Evolutionary conservation across 2,797 vertebrate genomes (phyloP).

Genomic region (Peromyscus eremicus): DNA sequence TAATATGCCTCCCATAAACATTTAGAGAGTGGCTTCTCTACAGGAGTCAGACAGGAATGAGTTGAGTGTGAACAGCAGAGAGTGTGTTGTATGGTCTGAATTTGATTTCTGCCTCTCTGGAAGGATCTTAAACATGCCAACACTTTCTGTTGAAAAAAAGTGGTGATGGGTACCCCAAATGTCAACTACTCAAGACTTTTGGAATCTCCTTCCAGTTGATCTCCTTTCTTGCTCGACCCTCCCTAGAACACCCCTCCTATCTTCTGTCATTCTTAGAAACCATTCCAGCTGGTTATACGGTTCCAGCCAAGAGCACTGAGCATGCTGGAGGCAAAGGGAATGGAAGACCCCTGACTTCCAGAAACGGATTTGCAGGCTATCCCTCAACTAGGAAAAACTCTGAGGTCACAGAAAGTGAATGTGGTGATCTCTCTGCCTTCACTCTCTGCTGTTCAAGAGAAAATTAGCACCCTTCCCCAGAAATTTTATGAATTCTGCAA

Average conservation of each 20-base stretch:
- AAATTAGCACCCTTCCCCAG: neutral
- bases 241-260: rapidly evolving
- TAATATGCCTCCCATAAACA: neutral
- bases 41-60: neutral
- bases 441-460: neutral
- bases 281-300: neutral
- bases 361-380: neutral
- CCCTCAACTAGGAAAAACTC: neutral
- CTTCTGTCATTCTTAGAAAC: neutral
- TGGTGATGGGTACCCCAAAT: neutral
- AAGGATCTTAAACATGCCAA: slow-evolving; percentile 1
- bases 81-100: neutral
- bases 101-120: neutral
- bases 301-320: neutral
- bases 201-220: neutral
- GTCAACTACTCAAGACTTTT: neutral
- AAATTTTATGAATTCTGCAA: neutral
- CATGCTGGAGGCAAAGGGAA: neutral
- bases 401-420: neutral
- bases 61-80: neutral
- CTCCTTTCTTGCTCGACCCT: neutral
- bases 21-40: neutral
- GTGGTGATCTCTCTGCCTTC: neutral
- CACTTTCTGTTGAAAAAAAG: neutral
- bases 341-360: neutral